Evolutionary conservation across 2,797 vertebrate species (phyloP), one percentile per base, ranked within the genome.

Genomic region (Propithecus deckenii): DNA sequence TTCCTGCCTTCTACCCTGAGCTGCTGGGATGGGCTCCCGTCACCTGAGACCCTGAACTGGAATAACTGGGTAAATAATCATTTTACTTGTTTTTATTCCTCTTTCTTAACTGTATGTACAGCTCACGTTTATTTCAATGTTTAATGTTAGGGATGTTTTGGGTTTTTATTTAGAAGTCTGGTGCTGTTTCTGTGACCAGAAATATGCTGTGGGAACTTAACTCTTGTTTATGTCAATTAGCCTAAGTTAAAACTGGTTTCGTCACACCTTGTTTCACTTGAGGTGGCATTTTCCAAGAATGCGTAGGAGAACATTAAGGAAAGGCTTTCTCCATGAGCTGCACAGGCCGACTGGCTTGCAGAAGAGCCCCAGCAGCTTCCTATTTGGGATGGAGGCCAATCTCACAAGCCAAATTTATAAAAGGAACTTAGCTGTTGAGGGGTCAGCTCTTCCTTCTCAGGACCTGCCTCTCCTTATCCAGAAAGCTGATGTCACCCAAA

Each of bases 261-360:
- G 32, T 78, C 14, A 23, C 4, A 25, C 48, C 35, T 52, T 8
- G 4, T 57, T 38, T 57, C 23, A 52, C n/a, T 10, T 55, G 25
- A 55, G 35, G 48, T 20, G 5, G n/a, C 14, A 23, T 23, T 57
- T 79, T 55, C 50, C 76, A 79, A 38, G 76, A 79, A 28, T 13
- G 0, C 0, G 15, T 5, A 79, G 38, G 50, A 38, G 14, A n/a
- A 20, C 48, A 8, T 78, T 35, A 78, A 50, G 46, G 13, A 48
- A 38, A 7, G 23, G 23, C 76, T 55, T 55, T 48, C 13, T 75
- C 15, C 14, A 30, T 1, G 25, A 94, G 96, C 75, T 59, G 76
- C 48, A 46, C 93, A 95, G 95, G 43, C 92, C 86, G 57, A 17
- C 88, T 89, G 94, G 74, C 94, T 95, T 92, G 74, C 18, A 4